Evolutionary conservation across 2,797 vertebrate species (phyloP), one percentile per base, ranked within the genome.

Genomic region (Microhierax caerulescens): DNA sequence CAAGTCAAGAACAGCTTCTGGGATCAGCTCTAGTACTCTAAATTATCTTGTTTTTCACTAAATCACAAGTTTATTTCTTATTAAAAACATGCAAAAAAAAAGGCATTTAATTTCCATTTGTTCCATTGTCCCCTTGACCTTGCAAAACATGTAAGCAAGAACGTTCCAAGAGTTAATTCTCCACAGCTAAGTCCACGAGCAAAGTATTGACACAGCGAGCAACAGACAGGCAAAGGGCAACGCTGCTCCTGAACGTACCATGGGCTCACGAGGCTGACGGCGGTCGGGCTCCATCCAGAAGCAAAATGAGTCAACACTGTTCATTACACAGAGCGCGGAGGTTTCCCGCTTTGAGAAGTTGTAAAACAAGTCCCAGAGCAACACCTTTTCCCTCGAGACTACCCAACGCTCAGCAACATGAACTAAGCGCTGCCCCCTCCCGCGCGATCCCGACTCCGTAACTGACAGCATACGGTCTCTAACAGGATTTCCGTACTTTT

Each of bases 261-360:
- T 8, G 13, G 28, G n/a, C 24, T 68, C 8, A 2, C 4, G 19
- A 63, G 37, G 36, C 19, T 47, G 37, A 41, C 37, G 57, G 56
- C 1, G 1, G 36, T 11, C 63, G 37, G 22, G 27, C 20, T 79
- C 56, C 34, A n/a, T 63, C 10, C 56, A 53, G 37, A 57, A 37
- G 6, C 11, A 41, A 63, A 83, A 57, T 5, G 6, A 51, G 17
- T 36, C 50, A 23, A 16, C 15, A 53, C 7, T 2, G 10, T 25
- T 24, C 32, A 28, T 7, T 18, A 11, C 34, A 41, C 4, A 37
- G 9, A 56, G 11, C 0, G 0, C 3, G 18, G n/a, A 68, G 7
- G 7, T 20, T 39, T 54, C 15, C 3, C 18, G 7, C 19, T 15
- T 56, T 57, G 7, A 68, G 9, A 36, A 77, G 13, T 2, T 36